Evolutionary conservation across 2,888 invertebrate species (phyloP), one percentile per base, ranked within the genome.

Genomic region (Omphaloscelis lunosa): DNA sequence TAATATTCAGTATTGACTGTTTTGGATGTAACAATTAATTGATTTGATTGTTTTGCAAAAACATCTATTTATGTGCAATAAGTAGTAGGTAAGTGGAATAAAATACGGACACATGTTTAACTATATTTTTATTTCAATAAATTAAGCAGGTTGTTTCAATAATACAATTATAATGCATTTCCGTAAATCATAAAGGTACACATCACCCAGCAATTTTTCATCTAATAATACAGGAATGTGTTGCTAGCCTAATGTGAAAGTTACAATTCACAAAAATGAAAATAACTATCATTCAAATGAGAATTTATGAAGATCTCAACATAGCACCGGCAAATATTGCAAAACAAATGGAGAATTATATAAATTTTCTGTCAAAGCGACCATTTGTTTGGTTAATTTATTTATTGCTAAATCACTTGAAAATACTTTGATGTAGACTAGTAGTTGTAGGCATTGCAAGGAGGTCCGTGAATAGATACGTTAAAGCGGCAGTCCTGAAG

Each of bases 121-220:
- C 91, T 93, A 93, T 93, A 93, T 92, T 92, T 94, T 94, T 94
- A 94, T 93, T 95, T 94, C 92, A 94, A 95, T 95, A 95, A 95
- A 95, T 95, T 95, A 95, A 95, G 95, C 95, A 91, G 93, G 90
- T 93, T 91, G 89, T 92, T 92, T 91, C 85, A 89, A 88, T 91
- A 92, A 91, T 92, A 93, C 91, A 93, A 91, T 90, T 86, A 90
- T 89, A 89, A 90, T 90, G 90, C 89, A 89, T 86, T 89, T 87
- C 84, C 79, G 86, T 88, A 90, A 90, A 89, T 85, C 75, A 85
- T 80, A 87, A 85, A 85, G 75, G 86, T 89, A 87, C 84, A 83
- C 79, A 76, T 88, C 86, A 89, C 86, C 81, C 90, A 87, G 86
- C 86, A 90, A 89, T 89, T 89, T 89, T 88, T 86, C 81, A 83